These are phyloP conservation scores for Babylonia areolata DNA, from an alignment of 1,140 invertebrate species.

Conservation along the genomic window DNA sequence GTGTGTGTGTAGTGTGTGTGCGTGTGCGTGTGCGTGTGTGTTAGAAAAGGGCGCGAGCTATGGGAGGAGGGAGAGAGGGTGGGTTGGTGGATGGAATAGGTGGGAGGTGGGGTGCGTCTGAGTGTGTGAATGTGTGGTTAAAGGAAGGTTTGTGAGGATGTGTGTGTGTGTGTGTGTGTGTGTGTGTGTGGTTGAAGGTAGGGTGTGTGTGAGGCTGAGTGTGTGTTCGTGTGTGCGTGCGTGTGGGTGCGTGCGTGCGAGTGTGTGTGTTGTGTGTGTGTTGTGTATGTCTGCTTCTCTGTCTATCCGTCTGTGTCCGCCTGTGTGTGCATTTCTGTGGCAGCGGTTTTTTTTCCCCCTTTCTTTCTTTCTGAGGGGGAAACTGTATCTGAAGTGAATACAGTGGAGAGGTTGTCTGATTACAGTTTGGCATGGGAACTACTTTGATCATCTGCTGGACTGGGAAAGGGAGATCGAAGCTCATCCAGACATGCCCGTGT, in stretches of 20 bases:
- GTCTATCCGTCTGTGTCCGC: too few species aligned
- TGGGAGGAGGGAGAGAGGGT: neutral
- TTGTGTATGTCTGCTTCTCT: too few species aligned
- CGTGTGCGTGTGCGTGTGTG: neutral
- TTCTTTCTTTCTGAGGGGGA: too few species aligned
- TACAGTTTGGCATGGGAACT: conserved; percentile 35
- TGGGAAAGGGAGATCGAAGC: conserved; percentile 34
- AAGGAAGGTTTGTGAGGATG: neutral
- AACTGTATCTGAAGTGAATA: neutral
- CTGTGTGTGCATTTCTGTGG: neutral
- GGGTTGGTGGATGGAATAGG: neutral
- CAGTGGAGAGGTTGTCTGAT: too few species aligned
- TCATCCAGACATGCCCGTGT: conserved; percentile 17
- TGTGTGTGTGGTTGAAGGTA: neutral
- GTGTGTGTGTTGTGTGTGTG: neutral
- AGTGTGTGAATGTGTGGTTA: neutral
- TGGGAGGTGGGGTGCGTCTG: neutral
- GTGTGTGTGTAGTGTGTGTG: neutral
- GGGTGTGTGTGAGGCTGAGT: too few species aligned
- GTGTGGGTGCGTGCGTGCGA: neutral
- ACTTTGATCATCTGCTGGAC: conserved; percentile 37
- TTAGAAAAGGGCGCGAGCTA: too few species aligned
- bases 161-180: neutral
- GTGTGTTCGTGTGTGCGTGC: neutral
- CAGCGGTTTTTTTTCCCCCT: neutral